Conservation (phyloP, 1,140 invertebrate genomes). For the Drosophila dunni region DNA sequence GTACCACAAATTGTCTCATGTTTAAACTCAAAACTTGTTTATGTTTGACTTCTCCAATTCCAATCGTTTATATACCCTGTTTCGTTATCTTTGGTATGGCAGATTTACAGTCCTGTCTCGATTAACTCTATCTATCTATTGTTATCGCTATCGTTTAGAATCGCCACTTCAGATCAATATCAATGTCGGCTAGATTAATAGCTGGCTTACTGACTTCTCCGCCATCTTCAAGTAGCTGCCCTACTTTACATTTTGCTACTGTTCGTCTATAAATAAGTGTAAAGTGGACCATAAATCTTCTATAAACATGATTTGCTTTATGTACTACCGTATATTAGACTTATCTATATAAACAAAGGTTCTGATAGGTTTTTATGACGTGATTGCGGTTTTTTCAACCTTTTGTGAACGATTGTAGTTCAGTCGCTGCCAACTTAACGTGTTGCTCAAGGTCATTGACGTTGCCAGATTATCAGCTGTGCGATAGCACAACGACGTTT, state of each 20-base stretch:
- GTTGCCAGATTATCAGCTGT: too few relatives aligned
- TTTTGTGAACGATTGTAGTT: too few relatives aligned
- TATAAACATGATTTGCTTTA: constrained; percentile 25
- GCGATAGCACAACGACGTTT: too few relatives aligned
- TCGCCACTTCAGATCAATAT: constrained; percentile 40
- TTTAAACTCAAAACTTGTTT: neutral
- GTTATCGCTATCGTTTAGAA: constrained; percentile 12
- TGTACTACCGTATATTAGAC: constrained; percentile 26
- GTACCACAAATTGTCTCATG: constrained; percentile 68
- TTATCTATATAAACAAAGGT: constrained; percentile 39
- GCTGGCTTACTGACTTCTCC: neutral
- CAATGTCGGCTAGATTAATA: constrained; percentile 25
- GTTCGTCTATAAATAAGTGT: constrained; percentile 33
- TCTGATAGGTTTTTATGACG: too few relatives aligned
- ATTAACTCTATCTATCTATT: constrained; percentile 20
- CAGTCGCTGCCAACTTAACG: constrained; percentile 5
- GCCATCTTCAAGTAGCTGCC: constrained; percentile 23
- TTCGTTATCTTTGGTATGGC: constrained; percentile 11
- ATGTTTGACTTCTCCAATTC: constrained; percentile 25
- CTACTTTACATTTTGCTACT: constrained; percentile 10
- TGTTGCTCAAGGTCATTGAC: neutral
- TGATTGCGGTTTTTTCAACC: too few relatives aligned
- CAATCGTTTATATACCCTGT: constrained; percentile 53
- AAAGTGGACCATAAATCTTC: constrained; percentile 35
- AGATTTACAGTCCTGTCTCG: constrained; percentile 62